phyloP scores from a whole-genome alignment of 2,888 invertebrate genomes.

The Panorpa germanica region DNA sequence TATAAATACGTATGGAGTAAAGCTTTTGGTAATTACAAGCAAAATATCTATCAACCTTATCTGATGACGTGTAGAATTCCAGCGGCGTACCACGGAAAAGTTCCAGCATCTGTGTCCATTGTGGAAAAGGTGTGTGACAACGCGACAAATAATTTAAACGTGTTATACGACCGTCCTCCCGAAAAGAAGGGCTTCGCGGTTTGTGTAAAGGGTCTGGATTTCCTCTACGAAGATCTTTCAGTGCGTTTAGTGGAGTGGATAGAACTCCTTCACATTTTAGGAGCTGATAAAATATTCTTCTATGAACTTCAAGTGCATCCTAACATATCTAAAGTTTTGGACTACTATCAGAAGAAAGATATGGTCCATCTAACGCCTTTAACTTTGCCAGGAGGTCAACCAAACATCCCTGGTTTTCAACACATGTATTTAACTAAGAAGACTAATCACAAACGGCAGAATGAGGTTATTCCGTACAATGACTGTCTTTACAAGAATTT shows the following conservation, averaged over 20 bases:
- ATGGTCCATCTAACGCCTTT: constrained; percentile 59
- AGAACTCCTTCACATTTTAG: constrained; percentile 66
- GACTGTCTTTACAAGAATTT: constrained; percentile 89
- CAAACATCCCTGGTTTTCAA: constrained; percentile 74
- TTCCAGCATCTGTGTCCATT: constrained; percentile 69
- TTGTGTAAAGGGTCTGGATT: constrained; percentile 87
- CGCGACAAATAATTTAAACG: constrained; percentile 66
- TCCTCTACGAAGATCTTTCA: constrained; percentile 77
- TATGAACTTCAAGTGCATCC: constrained; percentile 85
- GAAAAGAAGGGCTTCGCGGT: constrained; percentile 69
- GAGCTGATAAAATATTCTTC: constrained; percentile 82
- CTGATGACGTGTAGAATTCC: constrained; percentile 79
- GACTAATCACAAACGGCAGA: constrained; percentile 82
- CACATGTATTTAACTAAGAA: constrained; percentile 80
- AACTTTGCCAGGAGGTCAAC: constrained; percentile 75
- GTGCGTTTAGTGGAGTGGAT: constrained; percentile 88
- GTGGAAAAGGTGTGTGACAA: constrained; percentile 73
- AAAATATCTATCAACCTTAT: constrained; percentile 81
- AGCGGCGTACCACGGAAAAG: constrained; percentile 43
- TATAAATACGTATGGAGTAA: constrained; percentile 90
- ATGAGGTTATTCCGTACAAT: constrained; percentile 91
- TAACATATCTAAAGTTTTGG: constrained; percentile 64
- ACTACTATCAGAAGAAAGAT: constrained; percentile 42
- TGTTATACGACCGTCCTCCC: constrained; percentile 58
- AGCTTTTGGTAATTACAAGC: constrained; percentile 88